These are phyloP conservation scores for Coecobrya sp. DNA, from an alignment of 2,888 invertebrate genomes.

Conservation along the genomic window DNA sequence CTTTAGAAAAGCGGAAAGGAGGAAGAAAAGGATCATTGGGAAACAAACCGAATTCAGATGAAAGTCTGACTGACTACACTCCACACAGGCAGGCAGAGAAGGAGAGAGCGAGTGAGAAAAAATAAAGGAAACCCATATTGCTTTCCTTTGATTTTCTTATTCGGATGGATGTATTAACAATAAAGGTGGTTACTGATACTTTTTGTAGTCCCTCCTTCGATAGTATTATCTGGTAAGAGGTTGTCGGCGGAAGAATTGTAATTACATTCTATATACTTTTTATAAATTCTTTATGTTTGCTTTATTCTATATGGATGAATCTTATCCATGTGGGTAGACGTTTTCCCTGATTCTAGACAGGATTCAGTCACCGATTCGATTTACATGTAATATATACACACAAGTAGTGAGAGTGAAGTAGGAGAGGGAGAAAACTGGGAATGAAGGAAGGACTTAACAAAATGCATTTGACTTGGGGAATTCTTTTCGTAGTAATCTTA, in stretches of 20 bases:
- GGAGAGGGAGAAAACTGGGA: neutral
- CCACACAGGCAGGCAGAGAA: neutral
- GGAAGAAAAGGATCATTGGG: constrained; percentile 77
- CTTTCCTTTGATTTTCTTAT: neutral
- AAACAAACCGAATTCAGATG: constrained; percentile 79
- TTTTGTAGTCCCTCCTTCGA: constrained; percentile 1
- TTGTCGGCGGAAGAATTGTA: constrained; percentile 71
- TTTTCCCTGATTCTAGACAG: constrained; percentile 62
- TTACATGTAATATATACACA: neutral
- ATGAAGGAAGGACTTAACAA: constrained; percentile 69
- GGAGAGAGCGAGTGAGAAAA: neutral
- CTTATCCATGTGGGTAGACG: neutral
- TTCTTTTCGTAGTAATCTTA: constrained; percentile 62
- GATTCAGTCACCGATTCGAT: constrained; percentile 70
- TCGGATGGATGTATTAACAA: neutral
- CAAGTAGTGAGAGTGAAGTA: neutral
- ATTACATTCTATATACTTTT: constrained; percentile 68
- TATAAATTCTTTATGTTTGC: constrained; percentile 35
- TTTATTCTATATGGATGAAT: constrained; percentile 21
- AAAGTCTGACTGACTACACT: constrained; percentile 68
- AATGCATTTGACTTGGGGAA: constrained; percentile 76
- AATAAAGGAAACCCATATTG: constrained; percentile 36
- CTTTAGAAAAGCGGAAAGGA: constrained; percentile 60
- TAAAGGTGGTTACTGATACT: constrained; percentile 62
- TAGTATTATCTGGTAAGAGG: constrained; percentile 39